Evolutionary conservation across 2,797 vertebrate genomes (phyloP).

Genomic region (Mus minutoides): DNA sequence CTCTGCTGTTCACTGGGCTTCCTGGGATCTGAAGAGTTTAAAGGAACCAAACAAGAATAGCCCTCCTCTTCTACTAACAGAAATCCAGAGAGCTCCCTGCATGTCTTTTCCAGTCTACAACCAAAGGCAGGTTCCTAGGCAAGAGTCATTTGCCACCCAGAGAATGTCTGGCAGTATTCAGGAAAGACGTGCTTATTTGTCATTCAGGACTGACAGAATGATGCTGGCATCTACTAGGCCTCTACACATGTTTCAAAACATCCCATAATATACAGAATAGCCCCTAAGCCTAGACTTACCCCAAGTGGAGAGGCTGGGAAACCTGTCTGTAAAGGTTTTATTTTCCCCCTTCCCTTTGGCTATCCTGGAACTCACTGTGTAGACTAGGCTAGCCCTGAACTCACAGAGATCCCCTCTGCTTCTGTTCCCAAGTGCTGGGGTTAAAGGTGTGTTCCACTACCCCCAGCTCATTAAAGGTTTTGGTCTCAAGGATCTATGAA

Average conservation of each 20-base stretch:
- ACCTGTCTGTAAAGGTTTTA: background rate
- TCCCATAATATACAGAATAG: no score
- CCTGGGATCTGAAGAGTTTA: background rate
- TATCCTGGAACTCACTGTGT: background rate
- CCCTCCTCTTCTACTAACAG: background rate
- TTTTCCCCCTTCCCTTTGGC: background rate
- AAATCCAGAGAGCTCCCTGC: background rate
- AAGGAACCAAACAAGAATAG: background rate
- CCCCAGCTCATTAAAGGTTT: background rate
- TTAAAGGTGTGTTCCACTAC: background rate
- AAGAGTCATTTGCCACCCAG: background rate
- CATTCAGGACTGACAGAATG: rapidly evolving
- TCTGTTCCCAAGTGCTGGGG: background rate
- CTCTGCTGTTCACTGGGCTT: background rate
- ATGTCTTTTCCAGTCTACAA: background rate
- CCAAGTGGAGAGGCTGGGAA: rapidly evolving
- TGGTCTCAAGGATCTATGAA: background rate
- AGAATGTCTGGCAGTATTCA: background rate
- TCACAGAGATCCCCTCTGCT: background rate
- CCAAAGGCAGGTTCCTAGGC: background rate
- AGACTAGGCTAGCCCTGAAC: background rate
- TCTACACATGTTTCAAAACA: background rate
- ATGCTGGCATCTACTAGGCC: background rate
- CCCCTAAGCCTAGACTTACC: background rate
- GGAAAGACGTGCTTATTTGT: background rate